Base-by-base conservation (phyloP, 2,888 invertebrate genomes). In the Caenorhabditis sp. region DNA sequence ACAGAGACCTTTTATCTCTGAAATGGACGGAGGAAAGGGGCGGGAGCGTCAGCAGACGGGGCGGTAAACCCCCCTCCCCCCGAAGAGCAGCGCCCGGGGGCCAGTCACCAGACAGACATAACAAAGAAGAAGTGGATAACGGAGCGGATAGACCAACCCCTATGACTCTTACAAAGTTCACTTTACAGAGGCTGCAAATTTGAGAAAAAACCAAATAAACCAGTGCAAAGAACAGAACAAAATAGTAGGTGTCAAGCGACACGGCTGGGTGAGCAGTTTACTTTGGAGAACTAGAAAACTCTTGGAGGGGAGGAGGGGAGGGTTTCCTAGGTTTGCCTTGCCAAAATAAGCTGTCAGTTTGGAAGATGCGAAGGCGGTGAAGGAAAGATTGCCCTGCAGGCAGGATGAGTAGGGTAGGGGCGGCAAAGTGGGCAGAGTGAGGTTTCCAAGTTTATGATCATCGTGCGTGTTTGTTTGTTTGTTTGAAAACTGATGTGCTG, bases 1-100 rank as follows among this genome's bases (percentile, higher is more conserved):
- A n/a, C n/a, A n/a, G n/a, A 18, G 28, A 13, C 67, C 44, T 70
- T 51, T 55, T 71, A 58, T 62, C 71, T 64, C 55, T 72, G 61
- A 53, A 58, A 32, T 58, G 56, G 32, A 40, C 32, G 40, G 56
- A 20, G n/a, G 55, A 40, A 47, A 37, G 32, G 60, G 58, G 24
- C 44, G 40, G 32, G 35, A 15, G 55, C 15, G 24, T 9, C 32
- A 51, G 50, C 47, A 53, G 40, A 70, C 51, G 60, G 35, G 69
- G 62, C 51, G 61, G 70, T 53, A 70, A 71, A n/a, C n/a, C n/a
- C n/a, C n/a, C n/a, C n/a, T n/a, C n/a, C n/a, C 50, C 4, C 28
- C 40, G 37, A 44, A 50, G 61, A 47, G 47, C 40, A 51, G 24
- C 32, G 32, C n/a, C n/a, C n/a, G n/a, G n/a, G 37, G 50, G n/a